Evolutionary conservation across 2,113 vertebrate species (phyloP).

Genomic region (Otocyon megalotis): DNA sequence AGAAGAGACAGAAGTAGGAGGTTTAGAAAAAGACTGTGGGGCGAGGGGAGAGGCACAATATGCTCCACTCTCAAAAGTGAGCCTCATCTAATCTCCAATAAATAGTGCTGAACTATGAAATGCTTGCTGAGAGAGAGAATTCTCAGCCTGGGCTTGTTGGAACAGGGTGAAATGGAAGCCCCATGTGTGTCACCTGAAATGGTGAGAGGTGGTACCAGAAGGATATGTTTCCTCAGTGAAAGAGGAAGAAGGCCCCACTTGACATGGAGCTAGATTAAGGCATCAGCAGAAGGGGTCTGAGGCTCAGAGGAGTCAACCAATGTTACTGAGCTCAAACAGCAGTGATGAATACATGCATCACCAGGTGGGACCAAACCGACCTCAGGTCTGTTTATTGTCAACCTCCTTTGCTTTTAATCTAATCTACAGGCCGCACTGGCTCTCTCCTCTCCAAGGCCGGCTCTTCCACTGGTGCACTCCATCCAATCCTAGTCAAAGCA

Average conservation of each 20-base stretch:
- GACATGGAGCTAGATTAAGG: background rate
- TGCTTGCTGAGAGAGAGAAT: conserved; percentile 3
- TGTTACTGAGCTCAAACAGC: background rate
- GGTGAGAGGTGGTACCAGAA: background rate
- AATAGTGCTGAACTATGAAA: background rate
- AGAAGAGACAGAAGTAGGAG: background rate
- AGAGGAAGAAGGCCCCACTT: background rate
- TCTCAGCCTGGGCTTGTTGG: background rate
- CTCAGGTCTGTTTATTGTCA: background rate
- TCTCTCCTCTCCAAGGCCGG: background rate
- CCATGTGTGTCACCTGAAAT: background rate
- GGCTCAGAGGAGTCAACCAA: background rate
- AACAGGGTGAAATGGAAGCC: background rate
- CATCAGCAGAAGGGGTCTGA: background rate
- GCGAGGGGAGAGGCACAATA: background rate
- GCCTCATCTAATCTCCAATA: background rate
- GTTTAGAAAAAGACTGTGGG: background rate
- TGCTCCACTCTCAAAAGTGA: background rate
- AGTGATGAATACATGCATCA: background rate
- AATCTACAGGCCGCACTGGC: too few species aligned
- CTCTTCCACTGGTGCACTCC: background rate
- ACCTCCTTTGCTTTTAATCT: background rate
- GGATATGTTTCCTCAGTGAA: background rate
- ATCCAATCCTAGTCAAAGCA: background rate
- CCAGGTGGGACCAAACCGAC: background rate